A percentile compares a stretch with the other conserved stretches of the same genome.
Evolutionary conservation across 35 echinoderm and acorn worm genomes (phyloP).

Genomic region (Amphiura filiformis): DNA sequence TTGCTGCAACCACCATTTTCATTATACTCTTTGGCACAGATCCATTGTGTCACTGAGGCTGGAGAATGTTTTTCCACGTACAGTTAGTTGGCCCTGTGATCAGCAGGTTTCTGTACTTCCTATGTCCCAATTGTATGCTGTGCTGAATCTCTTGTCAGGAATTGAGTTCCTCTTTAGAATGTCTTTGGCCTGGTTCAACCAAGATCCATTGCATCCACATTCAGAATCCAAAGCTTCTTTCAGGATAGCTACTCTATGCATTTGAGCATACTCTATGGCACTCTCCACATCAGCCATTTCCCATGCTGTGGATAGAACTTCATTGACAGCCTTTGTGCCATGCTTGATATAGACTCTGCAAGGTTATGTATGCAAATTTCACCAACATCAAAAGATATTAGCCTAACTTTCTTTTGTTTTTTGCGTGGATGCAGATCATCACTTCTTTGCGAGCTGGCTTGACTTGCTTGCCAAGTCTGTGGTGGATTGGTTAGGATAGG

Average conservation of each 20-base stretch:
- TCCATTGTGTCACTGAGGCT: too few species aligned
- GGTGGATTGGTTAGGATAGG: not conserved
- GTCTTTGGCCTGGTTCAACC: not conserved
- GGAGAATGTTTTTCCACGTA: too few species aligned
- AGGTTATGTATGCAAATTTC: slow-evolving; percentile 41
- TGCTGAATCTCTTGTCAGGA: too few species aligned
- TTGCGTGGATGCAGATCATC: too few species aligned
- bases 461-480: not conserved
- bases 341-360: slow-evolving; percentile 37
- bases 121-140: too few species aligned
- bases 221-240: not conserved
- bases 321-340: slow-evolving; percentile 7
- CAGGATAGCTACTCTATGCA: not conserved
- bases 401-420: not conserved
- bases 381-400: slow-evolving; percentile 17
- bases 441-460: not conserved
- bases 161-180: too few species aligned
- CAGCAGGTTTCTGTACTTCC: too few species aligned
- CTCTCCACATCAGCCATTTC: not conserved
- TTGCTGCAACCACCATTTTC: too few species aligned
- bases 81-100: too few species aligned
- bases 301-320: slow-evolving; percentile 13
- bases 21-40: too few species aligned
- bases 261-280: not conserved
- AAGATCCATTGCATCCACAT: not conserved